phyloP scores from a whole-genome alignment of 2,113 vertebrate species.

The Machaerirhynchus nigripectus region DNA sequence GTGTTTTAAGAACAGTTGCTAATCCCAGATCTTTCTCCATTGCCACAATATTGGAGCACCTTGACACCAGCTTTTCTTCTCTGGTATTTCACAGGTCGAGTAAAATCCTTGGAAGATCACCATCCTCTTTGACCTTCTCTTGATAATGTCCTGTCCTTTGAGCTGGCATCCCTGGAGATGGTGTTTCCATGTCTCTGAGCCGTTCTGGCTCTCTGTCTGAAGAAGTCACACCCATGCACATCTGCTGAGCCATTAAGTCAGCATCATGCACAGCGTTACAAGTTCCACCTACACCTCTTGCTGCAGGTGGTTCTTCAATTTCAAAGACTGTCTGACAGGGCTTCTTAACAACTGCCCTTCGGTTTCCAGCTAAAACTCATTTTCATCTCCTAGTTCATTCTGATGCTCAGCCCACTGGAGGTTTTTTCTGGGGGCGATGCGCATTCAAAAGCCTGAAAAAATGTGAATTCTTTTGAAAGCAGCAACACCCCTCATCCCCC shows the following conservation, averaged over 20 bases:
- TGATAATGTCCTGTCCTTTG: not conserved
- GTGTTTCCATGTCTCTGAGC: not conserved
- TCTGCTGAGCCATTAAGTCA: not conserved
- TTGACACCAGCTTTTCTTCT: not conserved
- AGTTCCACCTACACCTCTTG: conserved; percentile 41
- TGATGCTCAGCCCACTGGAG: conserved; percentile 27
- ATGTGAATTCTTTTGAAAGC: conserved; percentile 25
- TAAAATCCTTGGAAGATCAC: not conserved
- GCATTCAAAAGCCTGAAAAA: conserved; percentile 33
- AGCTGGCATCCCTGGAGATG: not conserved
- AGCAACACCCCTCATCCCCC: not conserved
- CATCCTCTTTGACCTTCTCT: not conserved
- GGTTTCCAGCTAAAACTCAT: conserved; percentile 14
- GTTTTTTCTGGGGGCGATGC: not conserved
- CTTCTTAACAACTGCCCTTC: conserved; percentile 32
- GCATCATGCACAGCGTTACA: not conserved
- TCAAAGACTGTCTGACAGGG: conserved; percentile 37
- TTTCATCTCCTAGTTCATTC: not conserved
- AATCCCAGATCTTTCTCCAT: not conserved
- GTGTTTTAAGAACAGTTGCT: not conserved
- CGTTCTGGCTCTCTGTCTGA: not conserved
- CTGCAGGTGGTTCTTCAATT: conserved; percentile 55
- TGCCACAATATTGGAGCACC: not conserved
- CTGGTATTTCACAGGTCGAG: not conserved
- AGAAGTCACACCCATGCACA: not conserved